Evolutionary conservation across 1,140 invertebrate genomes (phyloP), one percentile per base, ranked within the genome.

Genomic region (Platyscapa corneri): DNA sequence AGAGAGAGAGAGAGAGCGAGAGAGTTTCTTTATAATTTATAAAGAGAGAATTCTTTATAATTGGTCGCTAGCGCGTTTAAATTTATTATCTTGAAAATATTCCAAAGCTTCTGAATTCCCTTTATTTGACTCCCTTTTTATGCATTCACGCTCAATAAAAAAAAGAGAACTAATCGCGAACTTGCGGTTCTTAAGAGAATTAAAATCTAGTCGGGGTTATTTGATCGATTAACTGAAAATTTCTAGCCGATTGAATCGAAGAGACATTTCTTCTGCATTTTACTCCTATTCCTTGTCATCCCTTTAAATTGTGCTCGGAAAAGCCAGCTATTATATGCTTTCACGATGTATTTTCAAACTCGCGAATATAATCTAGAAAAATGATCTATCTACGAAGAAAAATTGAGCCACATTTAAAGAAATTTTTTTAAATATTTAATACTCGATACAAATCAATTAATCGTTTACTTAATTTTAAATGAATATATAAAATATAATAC

Each of bases 221-320:
- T 75, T 82, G 42, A 77, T 77, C 86, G 89, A 89, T 90, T 90
- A 89, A 89, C 88, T 86, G 87, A 86, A 90, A 89, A 89, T 90
- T 90, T 89, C 86, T 80, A 85, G 42, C 18, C 72, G 72, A 82
- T 77, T 70, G 30, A 81, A 42, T n/a, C 27, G n/a, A 18, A 42
- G 39, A 76, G 53, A 64, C 32, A 53, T 37, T 83, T 64, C 37
- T 74, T 72, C 53, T 56, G 34, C n/a, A 34, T 56, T 20, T 46
- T 18, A 32, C 23, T n/a, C 3, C 37, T 27, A 7, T 42, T 74
- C 27, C 5, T 39, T 20, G 1, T 42, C 77, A 32, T 49, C 5
- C 79, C 39, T 37, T 27, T 56, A 34, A 18, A n/a, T n/a, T 79
- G 27, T 79, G 64, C 56, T 79, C 34, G 20, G 14, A 27, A 37